These are phyloP conservation scores for Phymastichus coffea DNA, from an alignment of 1,140 invertebrate genomes.

Conservation along the genomic window DNA sequence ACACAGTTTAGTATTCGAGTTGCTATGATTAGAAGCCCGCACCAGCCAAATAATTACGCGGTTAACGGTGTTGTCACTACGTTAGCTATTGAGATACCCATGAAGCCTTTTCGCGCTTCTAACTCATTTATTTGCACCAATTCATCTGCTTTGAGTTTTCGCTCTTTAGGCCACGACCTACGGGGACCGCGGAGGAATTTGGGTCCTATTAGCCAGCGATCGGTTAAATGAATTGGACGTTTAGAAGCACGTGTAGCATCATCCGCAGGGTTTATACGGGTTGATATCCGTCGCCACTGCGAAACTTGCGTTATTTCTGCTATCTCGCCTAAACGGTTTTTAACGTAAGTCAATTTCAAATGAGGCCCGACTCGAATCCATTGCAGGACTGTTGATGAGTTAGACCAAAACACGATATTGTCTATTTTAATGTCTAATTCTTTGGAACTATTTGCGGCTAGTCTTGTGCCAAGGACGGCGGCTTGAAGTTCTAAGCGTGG, in stretches of 20 bases:
- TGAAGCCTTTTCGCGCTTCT: background rate
- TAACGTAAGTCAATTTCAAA: background rate
- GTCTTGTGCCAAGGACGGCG: background rate
- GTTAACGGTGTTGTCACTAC: no score
- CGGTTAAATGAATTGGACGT: background rate
- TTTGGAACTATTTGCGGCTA: background rate
- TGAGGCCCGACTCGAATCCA: background rate
- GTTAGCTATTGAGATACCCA: no score
- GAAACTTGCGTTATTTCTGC: background rate
- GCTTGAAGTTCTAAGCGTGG: slow-evolving; percentile 27
- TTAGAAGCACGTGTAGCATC: background rate
- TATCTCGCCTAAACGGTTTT: background rate
- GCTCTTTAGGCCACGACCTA: background rate
- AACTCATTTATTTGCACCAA: background rate
- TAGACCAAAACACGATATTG: background rate
- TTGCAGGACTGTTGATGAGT: background rate
- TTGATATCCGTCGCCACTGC: background rate
- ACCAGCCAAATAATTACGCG: no score
- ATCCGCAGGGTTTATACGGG: background rate
- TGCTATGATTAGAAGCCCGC: no score
- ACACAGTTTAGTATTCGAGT: no score
- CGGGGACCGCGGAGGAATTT: background rate
- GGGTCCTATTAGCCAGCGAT: background rate
- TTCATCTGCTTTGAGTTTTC: background rate
- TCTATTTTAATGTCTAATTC: background rate